A percentile compares a stretch with the other conserved stretches of the same genome.
Conservation (phyloP, 1,140 invertebrate species). For the Dufourea novaeangliae region DNA sequence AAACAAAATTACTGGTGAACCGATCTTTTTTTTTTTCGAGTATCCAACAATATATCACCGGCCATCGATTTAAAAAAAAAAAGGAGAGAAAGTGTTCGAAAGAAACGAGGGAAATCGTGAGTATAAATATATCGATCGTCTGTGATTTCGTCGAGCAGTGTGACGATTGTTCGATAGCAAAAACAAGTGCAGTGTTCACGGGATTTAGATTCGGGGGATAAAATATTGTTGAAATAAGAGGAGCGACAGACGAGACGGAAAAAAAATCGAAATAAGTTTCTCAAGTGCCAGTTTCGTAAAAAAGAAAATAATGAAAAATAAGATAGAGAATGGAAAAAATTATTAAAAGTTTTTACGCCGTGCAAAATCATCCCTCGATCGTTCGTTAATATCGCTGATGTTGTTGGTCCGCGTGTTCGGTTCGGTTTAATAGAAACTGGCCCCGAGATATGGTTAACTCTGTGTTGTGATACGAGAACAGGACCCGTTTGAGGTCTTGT, state of each 20-base stretch:
- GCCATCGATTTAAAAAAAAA: not conserved
- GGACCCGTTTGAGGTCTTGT: constrained; percentile 6
- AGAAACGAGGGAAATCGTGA: constrained; percentile 26
- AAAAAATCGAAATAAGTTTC: constrained; percentile 46
- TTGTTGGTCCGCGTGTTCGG: constrained; percentile 37
- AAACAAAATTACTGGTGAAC: no score
- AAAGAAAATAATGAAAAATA: constrained; percentile 22
- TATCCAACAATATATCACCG: no score
- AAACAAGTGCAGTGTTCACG: constrained; percentile 52
- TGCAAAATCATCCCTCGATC: constrained; percentile 2
- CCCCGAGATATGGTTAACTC: constrained; percentile 27
- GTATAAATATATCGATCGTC: constrained; percentile 34
- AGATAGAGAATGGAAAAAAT: not conserved
- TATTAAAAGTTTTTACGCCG: constrained; percentile 1
- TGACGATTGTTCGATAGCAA: constrained; percentile 22
- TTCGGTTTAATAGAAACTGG: constrained; percentile 23
- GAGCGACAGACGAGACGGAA: constrained; percentile 23
- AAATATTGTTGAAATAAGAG: not conserved
- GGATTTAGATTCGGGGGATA: not conserved
- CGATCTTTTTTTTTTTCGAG: no score
- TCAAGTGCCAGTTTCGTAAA: constrained; percentile 63
- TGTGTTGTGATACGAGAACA: constrained; percentile 56
- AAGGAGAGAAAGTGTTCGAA: not conserved
- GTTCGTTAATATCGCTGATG: constrained; percentile 12
- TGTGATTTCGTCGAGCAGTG: constrained; percentile 59